These are phyloP conservation scores for Andrena marginata DNA, from an alignment of 2,888 invertebrate species.

Conservation along the genomic window DNA sequence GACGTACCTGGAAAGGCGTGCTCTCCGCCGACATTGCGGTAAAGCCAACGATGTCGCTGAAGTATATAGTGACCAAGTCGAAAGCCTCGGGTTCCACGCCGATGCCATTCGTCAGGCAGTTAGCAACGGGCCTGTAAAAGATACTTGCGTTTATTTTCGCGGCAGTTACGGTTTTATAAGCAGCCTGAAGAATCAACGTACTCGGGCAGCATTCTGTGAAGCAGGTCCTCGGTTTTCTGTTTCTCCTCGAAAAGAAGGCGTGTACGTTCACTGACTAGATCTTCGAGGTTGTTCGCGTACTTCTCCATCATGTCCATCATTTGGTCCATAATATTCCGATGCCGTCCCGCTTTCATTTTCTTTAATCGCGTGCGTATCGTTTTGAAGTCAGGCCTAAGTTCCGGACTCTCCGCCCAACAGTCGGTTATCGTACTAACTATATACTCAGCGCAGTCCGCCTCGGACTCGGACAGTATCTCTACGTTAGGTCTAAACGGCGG, in stretches of 20 bases:
- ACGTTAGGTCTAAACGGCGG: slow-evolving; percentile 93
- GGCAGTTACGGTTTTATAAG: not conserved
- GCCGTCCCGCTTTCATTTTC: slow-evolving; percentile 95
- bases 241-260: slow-evolving; percentile 96
- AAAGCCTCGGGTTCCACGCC: slow-evolving; percentile 97
- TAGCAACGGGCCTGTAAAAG: slow-evolving; percentile 92
- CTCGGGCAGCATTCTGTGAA: slow-evolving; percentile 97
- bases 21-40: slow-evolving; percentile 98
- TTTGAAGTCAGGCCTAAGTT: slow-evolving; percentile 93
- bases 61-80: slow-evolving; percentile 97
- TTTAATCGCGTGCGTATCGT: slow-evolving; percentile 92
- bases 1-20: slow-evolving; percentile 92
- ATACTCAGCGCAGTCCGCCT: slow-evolving; percentile 92
- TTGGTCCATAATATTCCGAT: slow-evolving; percentile 97
- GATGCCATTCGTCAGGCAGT: slow-evolving; percentile 93
- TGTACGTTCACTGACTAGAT: slow-evolving; percentile 96
- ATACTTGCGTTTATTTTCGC: not conserved
- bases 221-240: slow-evolving; percentile 95
- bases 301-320: slow-evolving; percentile 99
- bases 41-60: slow-evolving; percentile 98
- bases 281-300: slow-evolving; percentile 97
- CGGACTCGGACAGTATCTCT: slow-evolving; percentile 89
- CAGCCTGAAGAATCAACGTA: slow-evolving; percentile 84
- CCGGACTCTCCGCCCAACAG: slow-evolving; percentile 96
- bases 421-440: slow-evolving; percentile 93